Evolutionary conservation across 2,888 invertebrate genomes (phyloP).

Genomic region (Icerya purchasi): DNA sequence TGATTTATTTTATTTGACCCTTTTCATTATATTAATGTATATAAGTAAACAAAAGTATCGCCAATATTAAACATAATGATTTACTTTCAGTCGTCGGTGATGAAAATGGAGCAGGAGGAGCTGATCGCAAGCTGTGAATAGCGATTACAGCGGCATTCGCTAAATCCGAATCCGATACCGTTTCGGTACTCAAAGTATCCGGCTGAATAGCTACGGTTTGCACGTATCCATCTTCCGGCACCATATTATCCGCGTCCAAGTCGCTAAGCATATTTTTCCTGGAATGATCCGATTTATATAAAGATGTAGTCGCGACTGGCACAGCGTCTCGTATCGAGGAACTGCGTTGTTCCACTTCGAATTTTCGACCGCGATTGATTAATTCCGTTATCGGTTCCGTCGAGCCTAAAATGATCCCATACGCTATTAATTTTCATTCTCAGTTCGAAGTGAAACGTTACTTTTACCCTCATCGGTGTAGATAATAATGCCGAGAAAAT

Average conservation of each 20-base stretch:
- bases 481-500: no score
- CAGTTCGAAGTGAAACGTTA: no score
- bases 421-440: no score
- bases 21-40: no score
- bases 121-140: slow-evolving; percentile 21
- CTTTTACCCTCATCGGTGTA: no score
- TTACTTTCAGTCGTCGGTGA: not conserved
- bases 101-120: slow-evolving; percentile 16
- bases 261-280: not conserved
- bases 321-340: not conserved
- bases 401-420: not conserved
- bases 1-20: no score
- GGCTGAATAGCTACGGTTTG: not conserved
- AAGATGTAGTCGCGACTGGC: not conserved
- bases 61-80: no score
- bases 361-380: not conserved
- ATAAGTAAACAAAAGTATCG: no score
- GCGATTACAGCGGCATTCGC: slow-evolving; percentile 22
- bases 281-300: not conserved
- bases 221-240: slow-evolving; percentile 3
- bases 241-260: not conserved
- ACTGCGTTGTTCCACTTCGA: not conserved
- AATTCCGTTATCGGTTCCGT: not conserved
- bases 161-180: slow-evolving; percentile 17
- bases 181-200: slow-evolving; percentile 4